Conservation (phyloP, 2,888 invertebrate genomes). For the Conops quadrifasciatus region DNA sequence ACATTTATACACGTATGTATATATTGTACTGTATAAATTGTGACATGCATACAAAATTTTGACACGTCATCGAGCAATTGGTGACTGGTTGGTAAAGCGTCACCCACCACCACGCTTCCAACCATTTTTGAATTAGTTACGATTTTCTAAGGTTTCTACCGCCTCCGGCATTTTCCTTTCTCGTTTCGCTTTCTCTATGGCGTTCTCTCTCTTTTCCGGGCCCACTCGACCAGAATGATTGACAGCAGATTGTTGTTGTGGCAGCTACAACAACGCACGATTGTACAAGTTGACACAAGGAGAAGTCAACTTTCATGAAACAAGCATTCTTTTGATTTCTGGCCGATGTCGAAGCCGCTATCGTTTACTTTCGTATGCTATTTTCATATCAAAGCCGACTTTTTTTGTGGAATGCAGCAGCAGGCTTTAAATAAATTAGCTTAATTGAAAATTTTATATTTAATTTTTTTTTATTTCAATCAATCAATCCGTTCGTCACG, state of each 20-base stretch:
- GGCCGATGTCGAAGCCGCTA: conserved; percentile 50
- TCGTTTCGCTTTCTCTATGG: conserved; percentile 14
- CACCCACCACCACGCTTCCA: too few species aligned
- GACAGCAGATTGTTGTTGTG: conserved; percentile 44
- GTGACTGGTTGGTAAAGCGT: conserved; percentile 7
- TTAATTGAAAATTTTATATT: too few species aligned
- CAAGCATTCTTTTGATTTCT: background rate
- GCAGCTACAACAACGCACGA: conserved; percentile 4
- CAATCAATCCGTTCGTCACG: too few species aligned
- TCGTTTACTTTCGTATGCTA: too few species aligned
- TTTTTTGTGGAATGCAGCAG: too few species aligned
- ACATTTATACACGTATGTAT: too few species aligned
- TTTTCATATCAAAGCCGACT: too few species aligned
- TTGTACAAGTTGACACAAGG: conserved; percentile 26
- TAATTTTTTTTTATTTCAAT: too few species aligned
- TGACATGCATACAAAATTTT: conserved; percentile 65
- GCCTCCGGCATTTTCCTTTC: background rate
- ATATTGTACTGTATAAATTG: conserved; percentile 49
- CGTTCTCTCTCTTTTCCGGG: conserved; percentile 37
- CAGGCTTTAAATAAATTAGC: too few species aligned
- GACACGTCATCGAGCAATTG: conserved; percentile 62
- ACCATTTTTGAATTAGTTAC: conserved; percentile 28
- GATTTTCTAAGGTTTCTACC: conserved; percentile 9
- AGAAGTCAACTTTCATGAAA: too few species aligned
- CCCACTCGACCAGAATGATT: conserved; percentile 48